phyloP scores from a whole-genome alignment of 2,888 invertebrate species.

The Xylota segnis region DNA sequence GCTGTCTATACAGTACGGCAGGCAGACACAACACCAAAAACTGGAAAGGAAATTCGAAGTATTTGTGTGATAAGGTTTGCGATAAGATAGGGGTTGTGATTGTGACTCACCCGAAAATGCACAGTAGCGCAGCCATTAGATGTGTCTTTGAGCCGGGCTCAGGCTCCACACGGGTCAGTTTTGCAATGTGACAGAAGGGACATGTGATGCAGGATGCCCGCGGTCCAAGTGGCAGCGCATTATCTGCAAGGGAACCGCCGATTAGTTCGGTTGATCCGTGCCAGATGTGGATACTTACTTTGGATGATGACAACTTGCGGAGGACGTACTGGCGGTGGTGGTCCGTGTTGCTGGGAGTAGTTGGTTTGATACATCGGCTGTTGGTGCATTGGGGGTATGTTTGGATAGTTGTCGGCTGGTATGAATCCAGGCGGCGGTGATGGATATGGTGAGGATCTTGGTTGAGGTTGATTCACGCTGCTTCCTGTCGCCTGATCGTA shows the following conservation, averaged over 20 bases:
- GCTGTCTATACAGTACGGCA: constrained; percentile 86
- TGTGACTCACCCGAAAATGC: constrained; percentile 82
- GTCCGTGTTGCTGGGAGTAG: constrained; percentile 45
- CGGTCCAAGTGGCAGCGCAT: constrained; percentile 80
- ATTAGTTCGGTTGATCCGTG: background rate
- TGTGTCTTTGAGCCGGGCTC: constrained; percentile 82
- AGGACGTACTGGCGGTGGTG: constrained; percentile 38
- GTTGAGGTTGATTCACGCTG: constrained; percentile 8
- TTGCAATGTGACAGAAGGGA: constrained; percentile 81
- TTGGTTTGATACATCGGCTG: constrained; percentile 36
- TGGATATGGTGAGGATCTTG: constrained; percentile 59
- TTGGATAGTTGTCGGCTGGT: constrained; percentile 56
- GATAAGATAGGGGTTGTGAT: constrained; percentile 74
- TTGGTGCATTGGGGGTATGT: constrained; percentile 12
- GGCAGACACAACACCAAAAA: constrained; percentile 86
- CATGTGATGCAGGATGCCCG: constrained; percentile 80
- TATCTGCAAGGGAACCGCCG: constrained; percentile 77
- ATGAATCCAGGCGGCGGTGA: constrained; percentile 60
- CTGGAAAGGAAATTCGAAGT: constrained; percentile 73
- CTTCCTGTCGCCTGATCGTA: constrained; percentile 81
- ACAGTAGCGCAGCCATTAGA: constrained; percentile 81
- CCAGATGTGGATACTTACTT: constrained; percentile 78
- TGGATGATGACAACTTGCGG: constrained; percentile 82
- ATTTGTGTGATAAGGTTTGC: constrained; percentile 19
- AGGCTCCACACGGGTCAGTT: constrained; percentile 81